Evolutionary conservation across 2,888 invertebrate genomes (phyloP).

Genomic region (Branchellion lobata): DNA sequence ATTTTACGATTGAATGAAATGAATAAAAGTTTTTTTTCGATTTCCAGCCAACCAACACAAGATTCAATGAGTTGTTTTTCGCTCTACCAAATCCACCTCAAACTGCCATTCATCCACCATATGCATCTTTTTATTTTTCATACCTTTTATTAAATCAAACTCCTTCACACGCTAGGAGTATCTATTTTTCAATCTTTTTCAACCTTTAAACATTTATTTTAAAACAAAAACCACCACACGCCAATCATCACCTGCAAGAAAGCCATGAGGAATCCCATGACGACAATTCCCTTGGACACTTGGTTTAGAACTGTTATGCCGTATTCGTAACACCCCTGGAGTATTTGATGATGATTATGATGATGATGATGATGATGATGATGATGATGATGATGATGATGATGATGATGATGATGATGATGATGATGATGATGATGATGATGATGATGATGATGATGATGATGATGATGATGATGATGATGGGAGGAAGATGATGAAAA

Average conservation of each 20-base stretch:
- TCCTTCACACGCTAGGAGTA: no score
- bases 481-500: constrained; percentile 6
- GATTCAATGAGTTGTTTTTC: no score
- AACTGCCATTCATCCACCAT: no score
- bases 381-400: constrained; percentile 43
- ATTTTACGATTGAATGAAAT: no score
- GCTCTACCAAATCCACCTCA: no score
- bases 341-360: not conserved
- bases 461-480: constrained; percentile 24
- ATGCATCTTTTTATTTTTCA: no score
- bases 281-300: constrained; percentile 20
- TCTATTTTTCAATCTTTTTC: no score
- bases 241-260: constrained; percentile 18
- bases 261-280: constrained; percentile 31
- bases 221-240: no score
- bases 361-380: constrained; percentile 40
- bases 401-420: constrained; percentile 39
- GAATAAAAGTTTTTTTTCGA: no score
- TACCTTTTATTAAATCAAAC: no score
- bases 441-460: constrained; percentile 38
- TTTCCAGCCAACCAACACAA: no score
- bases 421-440: constrained; percentile 35
- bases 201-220: no score
- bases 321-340: constrained; percentile 31
- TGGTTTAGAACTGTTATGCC: constrained; percentile 26